A percentile compares a stretch with the other conserved stretches of the same genome.
phyloP scores from a whole-genome alignment of 2,888 invertebrate species.

The Mamestra brassicae region DNA sequence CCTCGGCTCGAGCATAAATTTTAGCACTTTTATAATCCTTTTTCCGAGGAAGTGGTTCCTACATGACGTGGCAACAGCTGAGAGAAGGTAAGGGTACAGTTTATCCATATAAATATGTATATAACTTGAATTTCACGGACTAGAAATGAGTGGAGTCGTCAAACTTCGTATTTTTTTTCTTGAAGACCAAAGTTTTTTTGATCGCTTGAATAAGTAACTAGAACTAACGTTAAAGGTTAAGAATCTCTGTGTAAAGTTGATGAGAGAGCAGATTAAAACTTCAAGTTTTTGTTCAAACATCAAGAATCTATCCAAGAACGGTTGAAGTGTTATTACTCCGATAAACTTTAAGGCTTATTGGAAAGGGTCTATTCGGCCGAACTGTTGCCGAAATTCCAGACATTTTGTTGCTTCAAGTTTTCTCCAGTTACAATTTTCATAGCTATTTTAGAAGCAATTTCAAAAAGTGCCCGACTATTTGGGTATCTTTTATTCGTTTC shows the following conservation, averaged over 20 bases:
- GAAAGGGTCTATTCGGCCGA: constrained; percentile 20
- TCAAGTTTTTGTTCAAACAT: constrained; percentile 35
- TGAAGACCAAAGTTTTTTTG: neutral
- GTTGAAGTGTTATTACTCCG: constrained; percentile 51
- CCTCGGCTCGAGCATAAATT: constrained; percentile 53
- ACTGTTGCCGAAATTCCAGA: constrained; percentile 30
- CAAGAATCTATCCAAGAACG: constrained; percentile 26
- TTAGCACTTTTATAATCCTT: constrained; percentile 71
- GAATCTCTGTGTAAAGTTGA: constrained; percentile 10
- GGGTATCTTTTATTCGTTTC: neutral
- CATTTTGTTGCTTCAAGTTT: constrained; percentile 33
- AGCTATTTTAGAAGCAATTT: constrained; percentile 33
- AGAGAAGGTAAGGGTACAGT: constrained; percentile 46
- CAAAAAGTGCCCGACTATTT: constrained; percentile 14
- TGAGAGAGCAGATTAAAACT: constrained; percentile 28
- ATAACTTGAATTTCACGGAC: constrained; percentile 28
- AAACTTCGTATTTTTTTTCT: neutral
- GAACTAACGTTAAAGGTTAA: constrained; percentile 11
- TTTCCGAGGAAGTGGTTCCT: constrained; percentile 68
- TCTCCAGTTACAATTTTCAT: constrained; percentile 26
- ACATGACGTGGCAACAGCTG: constrained; percentile 78
- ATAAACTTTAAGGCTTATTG: constrained; percentile 43
- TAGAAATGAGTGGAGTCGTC: constrained; percentile 30
- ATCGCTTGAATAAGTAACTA: constrained; percentile 7
- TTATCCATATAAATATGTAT: constrained; percentile 38